Conservation (phyloP, 1,140 invertebrate species). For the Tyrophagus putrescentiae region DNA sequence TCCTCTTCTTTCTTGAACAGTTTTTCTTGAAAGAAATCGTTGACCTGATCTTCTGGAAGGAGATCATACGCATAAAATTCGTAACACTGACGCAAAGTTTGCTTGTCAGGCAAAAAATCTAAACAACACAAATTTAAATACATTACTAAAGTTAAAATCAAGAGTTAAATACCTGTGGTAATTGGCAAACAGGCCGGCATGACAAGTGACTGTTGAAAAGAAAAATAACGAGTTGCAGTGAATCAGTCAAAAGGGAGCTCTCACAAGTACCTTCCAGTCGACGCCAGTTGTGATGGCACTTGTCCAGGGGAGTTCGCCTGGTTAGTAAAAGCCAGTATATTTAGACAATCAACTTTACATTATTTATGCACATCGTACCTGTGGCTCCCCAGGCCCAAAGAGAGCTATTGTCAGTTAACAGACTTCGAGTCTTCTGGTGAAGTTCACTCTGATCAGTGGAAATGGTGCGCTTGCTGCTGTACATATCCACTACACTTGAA, state of each 20-base stretch:
- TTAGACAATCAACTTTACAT: background rate
- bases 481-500: background rate
- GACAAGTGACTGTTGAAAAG: conserved; percentile 79
- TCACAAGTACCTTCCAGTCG: too few relatives aligned
- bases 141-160: too few relatives aligned
- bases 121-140: too few relatives aligned
- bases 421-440: conserved; percentile 9
- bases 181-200: conserved; percentile 93
- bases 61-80: conserved; percentile 79
- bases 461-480: too few relatives aligned
- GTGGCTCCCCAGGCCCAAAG: conserved; percentile 74
- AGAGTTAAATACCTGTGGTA: too few relatives aligned
- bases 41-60: conserved; percentile 62
- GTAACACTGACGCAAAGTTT: conserved; percentile 80
- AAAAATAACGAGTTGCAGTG: too few relatives aligned
- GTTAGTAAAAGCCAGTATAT: background rate
- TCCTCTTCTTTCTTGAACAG: conserved; percentile 23
- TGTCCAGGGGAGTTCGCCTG: conserved; percentile 79
- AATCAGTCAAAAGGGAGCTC: too few relatives aligned
- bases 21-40: conserved; percentile 21
- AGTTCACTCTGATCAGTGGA: too few relatives aligned
- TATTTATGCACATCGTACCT: too few relatives aligned
- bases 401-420: conserved; percentile 34
- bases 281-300: conserved; percentile 87
- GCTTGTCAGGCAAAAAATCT: conserved; percentile 93